Percentiles rank a stretch among this genome's conserved stretches.
Conservation (phyloP, 2,113 vertebrate species). For the Choloepus hoffmanni region DNA sequence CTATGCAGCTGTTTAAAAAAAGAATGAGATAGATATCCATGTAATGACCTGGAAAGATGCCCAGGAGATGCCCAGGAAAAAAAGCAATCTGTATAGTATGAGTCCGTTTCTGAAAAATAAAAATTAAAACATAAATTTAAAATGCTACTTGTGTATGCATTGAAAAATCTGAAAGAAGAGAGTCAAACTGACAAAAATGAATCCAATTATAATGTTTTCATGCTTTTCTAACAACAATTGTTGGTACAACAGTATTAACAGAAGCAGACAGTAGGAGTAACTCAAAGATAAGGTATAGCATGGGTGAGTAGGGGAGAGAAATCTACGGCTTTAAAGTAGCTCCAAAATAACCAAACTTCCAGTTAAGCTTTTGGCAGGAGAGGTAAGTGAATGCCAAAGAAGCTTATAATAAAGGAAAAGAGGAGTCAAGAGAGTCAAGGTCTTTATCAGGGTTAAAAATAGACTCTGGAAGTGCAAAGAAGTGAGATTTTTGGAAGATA, state of each 20-base stretch:
- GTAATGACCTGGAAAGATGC: background rate
- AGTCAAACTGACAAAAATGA: background rate
- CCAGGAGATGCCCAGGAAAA: background rate
- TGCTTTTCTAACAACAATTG: background rate
- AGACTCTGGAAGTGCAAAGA: background rate
- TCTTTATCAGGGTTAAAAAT: background rate
- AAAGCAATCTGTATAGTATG: background rate
- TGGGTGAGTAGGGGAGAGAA: background rate
- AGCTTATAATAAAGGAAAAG: background rate
- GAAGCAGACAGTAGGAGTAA: background rate
- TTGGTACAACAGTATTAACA: background rate
- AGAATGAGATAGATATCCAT: conserved; percentile 9
- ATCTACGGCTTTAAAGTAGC: background rate
- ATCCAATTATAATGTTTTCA: background rate
- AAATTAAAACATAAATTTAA: conserved; percentile 24
- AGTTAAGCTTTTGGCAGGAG: background rate
- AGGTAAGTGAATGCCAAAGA: background rate
- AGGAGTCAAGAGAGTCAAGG: background rate
- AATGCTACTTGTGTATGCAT: background rate
- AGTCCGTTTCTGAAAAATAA: background rate
- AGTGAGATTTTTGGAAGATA: background rate
- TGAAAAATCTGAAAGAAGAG: conserved; percentile 31
- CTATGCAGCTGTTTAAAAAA: conserved; percentile 46
- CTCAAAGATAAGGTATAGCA: background rate
- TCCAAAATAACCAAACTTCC: background rate